phyloP scores from a whole-genome alignment of 2,797 vertebrate genomes.

The Scolopax bukidnonensis region DNA sequence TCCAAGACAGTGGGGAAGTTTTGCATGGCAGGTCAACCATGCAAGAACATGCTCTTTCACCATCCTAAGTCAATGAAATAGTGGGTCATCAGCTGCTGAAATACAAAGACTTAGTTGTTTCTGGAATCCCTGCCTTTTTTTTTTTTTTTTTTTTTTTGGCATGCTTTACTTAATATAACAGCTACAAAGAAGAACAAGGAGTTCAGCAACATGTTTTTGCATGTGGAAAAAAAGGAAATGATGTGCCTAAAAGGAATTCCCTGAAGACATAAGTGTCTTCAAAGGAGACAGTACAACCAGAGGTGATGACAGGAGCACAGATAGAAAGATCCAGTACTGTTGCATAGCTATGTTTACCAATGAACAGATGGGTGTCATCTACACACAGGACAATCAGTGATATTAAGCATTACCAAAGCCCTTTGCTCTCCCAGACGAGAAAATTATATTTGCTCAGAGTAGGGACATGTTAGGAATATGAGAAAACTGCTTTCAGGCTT shows the following conservation, averaged over 20 bases:
- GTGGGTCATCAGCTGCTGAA: not conserved
- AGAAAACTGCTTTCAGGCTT: not conserved
- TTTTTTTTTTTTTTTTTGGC: accelerated
- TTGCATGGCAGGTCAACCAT: not conserved
- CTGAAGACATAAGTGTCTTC: conserved; percentile 23
- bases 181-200: not conserved
- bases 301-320: conserved; percentile 35
- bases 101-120: conserved; percentile 36
- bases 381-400: not conserved
- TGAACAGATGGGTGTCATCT: not conserved
- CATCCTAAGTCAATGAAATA: not conserved
- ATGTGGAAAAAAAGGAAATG: not conserved
- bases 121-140: not conserved
- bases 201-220: conserved; percentile 3
- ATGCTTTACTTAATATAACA: not conserved
- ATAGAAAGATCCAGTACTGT: not conserved
- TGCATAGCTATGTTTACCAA: conserved; percentile 7
- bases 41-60: not conserved
- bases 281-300: conserved; percentile 3
- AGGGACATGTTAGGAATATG: not conserved
- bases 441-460: not conserved
- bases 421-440: conserved; percentile 15
- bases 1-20: not conserved
- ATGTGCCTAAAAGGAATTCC: conserved; percentile 33
- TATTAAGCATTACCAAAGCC: not conserved